phyloP scores from a whole-genome alignment of 1,140 invertebrate species.

The Drosophila kohkoa region DNA sequence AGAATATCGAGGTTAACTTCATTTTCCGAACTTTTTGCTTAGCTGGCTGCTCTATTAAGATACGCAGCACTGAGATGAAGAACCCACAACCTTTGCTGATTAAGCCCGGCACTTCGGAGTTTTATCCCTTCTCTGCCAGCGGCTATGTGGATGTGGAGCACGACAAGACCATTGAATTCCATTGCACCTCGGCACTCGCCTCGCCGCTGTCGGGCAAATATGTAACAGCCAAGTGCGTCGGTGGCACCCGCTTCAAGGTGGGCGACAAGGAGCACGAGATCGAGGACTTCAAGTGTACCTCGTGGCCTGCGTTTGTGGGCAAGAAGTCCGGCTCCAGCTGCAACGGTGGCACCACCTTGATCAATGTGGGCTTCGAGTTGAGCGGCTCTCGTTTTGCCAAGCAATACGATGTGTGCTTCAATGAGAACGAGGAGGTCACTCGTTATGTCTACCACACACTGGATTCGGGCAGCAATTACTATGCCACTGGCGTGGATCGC shows the following conservation, averaged over 20 bases:
- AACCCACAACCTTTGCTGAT: slow-evolving; percentile 68
- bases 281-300: slow-evolving; percentile 65
- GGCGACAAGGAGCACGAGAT: slow-evolving; percentile 59
- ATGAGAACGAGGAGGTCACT: slow-evolving; percentile 76
- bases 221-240: slow-evolving; percentile 64
- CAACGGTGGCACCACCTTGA: slow-evolving; percentile 69
- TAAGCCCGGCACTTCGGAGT: slow-evolving; percentile 61
- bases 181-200: slow-evolving; percentile 68
- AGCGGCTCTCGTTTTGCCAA: slow-evolving; percentile 66
- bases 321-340: slow-evolving; percentile 70
- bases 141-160: slow-evolving; percentile 61
- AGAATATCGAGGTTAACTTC: too few relatives aligned
- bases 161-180: slow-evolving; percentile 66
- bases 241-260: slow-evolving; percentile 62
- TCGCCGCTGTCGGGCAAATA: slow-evolving; percentile 67
- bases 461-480: slow-evolving; percentile 59
- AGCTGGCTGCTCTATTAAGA: slow-evolving; percentile 71
- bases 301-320: slow-evolving; percentile 70
- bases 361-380: slow-evolving; percentile 67
- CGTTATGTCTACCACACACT: slow-evolving; percentile 81
- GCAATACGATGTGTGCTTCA: slow-evolving; percentile 84
- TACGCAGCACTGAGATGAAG: slow-evolving; percentile 62
- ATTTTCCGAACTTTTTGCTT: background rate
- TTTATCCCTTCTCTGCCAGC: slow-evolving; percentile 53
- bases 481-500: slow-evolving; percentile 75